These are phyloP conservation scores for Oeneis ivallda DNA, from an alignment of 2,888 invertebrate genomes.

Conservation along the genomic window DNA sequence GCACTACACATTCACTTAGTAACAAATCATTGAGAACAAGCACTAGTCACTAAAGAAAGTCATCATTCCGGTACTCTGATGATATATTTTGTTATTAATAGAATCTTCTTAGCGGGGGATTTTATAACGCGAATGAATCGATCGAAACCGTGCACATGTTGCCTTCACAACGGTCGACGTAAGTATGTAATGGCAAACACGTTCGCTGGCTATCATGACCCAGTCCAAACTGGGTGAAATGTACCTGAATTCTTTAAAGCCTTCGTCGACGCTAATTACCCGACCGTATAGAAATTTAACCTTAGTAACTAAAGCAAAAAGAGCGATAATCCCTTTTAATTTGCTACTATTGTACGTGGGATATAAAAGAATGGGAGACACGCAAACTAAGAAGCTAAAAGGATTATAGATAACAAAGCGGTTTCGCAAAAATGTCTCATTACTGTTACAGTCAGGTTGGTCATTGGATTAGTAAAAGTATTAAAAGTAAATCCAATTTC, in stretches of 20 bases:
- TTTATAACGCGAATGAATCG: slow-evolving; percentile 35
- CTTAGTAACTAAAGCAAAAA: neutral
- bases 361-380: slow-evolving; percentile 24
- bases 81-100: slow-evolving; percentile 15
- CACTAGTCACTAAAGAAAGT: slow-evolving; percentile 17
- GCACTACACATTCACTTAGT: slow-evolving; percentile 26
- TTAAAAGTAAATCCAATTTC: slow-evolving; percentile 8
- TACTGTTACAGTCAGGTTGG: slow-evolving; percentile 24
- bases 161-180: slow-evolving; percentile 39
- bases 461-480: slow-evolving; percentile 21
- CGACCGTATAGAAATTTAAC: slow-evolving; percentile 2
- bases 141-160: slow-evolving; percentile 43
- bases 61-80: slow-evolving; percentile 16
- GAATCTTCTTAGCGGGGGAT: slow-evolving; percentile 34
- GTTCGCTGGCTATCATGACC: slow-evolving; percentile 43
- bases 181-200: slow-evolving; percentile 11
- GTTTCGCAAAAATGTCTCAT: slow-evolving; percentile 29
- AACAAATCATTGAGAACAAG: slow-evolving; percentile 15
- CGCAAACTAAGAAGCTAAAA: slow-evolving; percentile 12
- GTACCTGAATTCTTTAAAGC: slow-evolving; percentile 41
- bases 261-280: slow-evolving; percentile 14
- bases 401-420: slow-evolving; percentile 27
- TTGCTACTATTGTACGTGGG: slow-evolving; percentile 12
- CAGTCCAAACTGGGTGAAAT: slow-evolving; percentile 50
- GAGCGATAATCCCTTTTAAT: slow-evolving; percentile 2